phyloP scores from a whole-genome alignment of 2,888 invertebrate species.

The Ophion obscuratus region DNA sequence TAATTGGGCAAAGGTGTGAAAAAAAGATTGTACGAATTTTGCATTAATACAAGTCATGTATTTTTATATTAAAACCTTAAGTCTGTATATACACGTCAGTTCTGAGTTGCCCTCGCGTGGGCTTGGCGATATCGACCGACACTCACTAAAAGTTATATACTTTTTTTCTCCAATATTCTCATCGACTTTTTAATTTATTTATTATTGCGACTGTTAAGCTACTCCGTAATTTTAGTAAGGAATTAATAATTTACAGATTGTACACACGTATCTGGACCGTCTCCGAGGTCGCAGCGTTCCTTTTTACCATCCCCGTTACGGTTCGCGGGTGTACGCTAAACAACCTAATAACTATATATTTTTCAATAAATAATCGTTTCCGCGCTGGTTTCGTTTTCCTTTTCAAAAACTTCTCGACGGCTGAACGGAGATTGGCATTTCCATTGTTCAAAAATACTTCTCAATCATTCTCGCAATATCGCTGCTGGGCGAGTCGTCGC shows the following conservation, averaged over 20 bases:
- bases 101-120: conserved; percentile 68
- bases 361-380: conserved; percentile 75
- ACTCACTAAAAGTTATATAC: conserved; percentile 69
- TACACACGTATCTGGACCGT: conserved; percentile 75
- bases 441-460: background rate
- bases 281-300: conserved; percentile 60
- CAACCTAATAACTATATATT: conserved; percentile 58
- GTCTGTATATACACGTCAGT: conserved; percentile 80
- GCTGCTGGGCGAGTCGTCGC: background rate
- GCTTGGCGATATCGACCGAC: conserved; percentile 53
- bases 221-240: conserved; percentile 74
- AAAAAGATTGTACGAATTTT: conserved; percentile 37
- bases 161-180: conserved; percentile 60
- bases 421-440: conserved; percentile 33
- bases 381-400: background rate
- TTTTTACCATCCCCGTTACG: conserved; percentile 63
- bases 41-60: conserved; percentile 73
- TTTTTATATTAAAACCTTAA: conserved; percentile 79
- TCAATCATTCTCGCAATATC: background rate
- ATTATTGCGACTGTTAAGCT: conserved; percentile 67
- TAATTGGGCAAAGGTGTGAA: conserved; percentile 26
- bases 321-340: conserved; percentile 71
- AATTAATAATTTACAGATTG: conserved; percentile 81
- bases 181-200: conserved; percentile 42
- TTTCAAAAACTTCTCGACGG: conserved; percentile 46